Evolutionary conservation across 2,888 invertebrate species (phyloP).

Genomic region (Cyaniris semiargus): DNA sequence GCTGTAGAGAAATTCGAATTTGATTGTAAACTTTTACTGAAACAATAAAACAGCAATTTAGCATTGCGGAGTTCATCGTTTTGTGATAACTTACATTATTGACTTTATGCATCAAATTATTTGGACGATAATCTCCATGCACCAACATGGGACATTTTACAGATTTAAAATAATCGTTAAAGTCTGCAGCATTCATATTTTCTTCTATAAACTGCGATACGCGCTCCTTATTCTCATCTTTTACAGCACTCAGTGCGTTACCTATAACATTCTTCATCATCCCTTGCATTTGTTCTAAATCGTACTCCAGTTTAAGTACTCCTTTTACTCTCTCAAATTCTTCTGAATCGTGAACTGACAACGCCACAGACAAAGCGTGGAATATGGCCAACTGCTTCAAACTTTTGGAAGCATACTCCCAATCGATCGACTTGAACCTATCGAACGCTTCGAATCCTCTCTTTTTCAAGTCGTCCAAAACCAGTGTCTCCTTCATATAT

Average conservation of each 20-base stretch:
- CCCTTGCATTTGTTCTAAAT: constrained; percentile 34
- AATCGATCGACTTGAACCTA: constrained; percentile 47
- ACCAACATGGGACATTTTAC: constrained; percentile 40
- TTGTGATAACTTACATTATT: constrained; percentile 15
- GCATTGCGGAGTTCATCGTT: background rate
- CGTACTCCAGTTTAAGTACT: constrained; percentile 28
- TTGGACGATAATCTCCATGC: constrained; percentile 46
- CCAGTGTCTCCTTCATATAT: constrained; percentile 43
- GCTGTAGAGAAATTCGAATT: background rate
- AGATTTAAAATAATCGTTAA: constrained; percentile 42
- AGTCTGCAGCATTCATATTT: constrained; percentile 32
- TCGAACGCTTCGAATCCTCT: constrained; percentile 46
- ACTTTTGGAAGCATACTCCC: constrained; percentile 48
- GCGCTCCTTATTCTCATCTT: constrained; percentile 47
- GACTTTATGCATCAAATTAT: constrained; percentile 45
- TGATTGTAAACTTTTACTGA: background rate
- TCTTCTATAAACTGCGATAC: constrained; percentile 44
- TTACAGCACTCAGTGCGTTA: constrained; percentile 41
- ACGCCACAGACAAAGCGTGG: constrained; percentile 55
- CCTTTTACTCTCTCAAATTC: constrained; percentile 41
- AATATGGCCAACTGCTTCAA: constrained; percentile 50
- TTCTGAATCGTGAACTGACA: constrained; percentile 48
- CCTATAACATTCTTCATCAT: constrained; percentile 37
- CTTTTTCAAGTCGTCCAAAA: constrained; percentile 48
- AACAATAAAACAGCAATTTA: background rate